These are phyloP conservation scores for Drosophila varians DNA, from an alignment of 1,140 invertebrate species.

Conservation along the genomic window DNA sequence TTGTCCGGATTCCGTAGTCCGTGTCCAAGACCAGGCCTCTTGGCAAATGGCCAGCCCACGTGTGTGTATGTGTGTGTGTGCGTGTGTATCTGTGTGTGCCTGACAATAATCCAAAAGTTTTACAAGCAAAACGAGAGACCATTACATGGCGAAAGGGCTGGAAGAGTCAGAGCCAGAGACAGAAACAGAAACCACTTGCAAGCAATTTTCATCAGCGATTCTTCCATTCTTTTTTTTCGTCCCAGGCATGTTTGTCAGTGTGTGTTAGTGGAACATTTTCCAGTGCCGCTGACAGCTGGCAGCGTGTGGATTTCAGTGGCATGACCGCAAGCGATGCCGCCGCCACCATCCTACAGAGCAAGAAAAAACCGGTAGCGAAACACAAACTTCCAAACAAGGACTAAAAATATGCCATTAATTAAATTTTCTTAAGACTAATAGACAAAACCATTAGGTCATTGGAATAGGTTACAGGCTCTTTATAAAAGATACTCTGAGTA, in stretches of 20 bases:
- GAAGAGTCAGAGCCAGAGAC: slow-evolving; percentile 50
- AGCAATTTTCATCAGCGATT: slow-evolving; percentile 77
- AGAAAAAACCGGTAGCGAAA: background rate
- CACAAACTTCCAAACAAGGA: too few relatives aligned
- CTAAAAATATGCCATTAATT: background rate
- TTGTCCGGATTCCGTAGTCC: background rate
- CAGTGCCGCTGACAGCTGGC: slow-evolving; percentile 68
- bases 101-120: slow-evolving; percentile 82
- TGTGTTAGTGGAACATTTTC: slow-evolving; percentile 42
- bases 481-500: background rate
- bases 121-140: slow-evolving; percentile 79
- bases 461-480: too few relatives aligned
- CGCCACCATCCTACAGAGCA: slow-evolving; percentile 8
- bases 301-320: slow-evolving; percentile 59
- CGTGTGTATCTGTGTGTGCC: slow-evolving; percentile 38
- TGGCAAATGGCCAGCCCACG: slow-evolving; percentile 64
- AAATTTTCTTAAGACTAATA: background rate
- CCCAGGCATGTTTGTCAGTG: background rate
- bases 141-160: slow-evolving; percentile 65
- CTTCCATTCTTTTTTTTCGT: slow-evolving; percentile 8
- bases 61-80: slow-evolving; percentile 11
- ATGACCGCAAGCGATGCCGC: slow-evolving; percentile 48
- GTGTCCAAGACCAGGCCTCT: slow-evolving; percentile 57
- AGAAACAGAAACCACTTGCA: slow-evolving; percentile 80
- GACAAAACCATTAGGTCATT: too few relatives aligned